Evolutionary conservation across 2,113 vertebrate species (phyloP).

Genomic region (Spheniscus mendiculus): DNA sequence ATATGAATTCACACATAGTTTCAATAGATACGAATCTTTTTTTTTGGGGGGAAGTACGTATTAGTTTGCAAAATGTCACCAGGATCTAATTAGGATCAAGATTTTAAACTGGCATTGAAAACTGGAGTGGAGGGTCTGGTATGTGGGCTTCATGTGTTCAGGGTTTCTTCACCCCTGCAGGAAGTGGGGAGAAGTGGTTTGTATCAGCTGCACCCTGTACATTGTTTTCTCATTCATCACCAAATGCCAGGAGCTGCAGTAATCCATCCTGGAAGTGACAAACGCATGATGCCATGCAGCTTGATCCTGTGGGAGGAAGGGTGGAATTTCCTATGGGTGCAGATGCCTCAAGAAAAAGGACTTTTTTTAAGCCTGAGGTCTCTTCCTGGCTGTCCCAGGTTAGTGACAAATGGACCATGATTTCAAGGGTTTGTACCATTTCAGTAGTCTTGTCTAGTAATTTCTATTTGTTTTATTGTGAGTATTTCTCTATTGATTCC

Average conservation of each 20-base stretch:
- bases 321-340: constrained; percentile 34
- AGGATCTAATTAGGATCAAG: neutral
- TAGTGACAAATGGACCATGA: neutral
- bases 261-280: constrained; percentile 58
- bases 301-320: constrained; percentile 45
- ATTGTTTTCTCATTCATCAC: neutral
- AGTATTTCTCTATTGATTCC: neutral
- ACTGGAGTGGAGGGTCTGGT: neutral
- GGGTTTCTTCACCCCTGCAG: neutral
- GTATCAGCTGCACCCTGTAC: neutral
- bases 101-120: neutral
- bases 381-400: neutral
- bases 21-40: neutral
- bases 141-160: fast-evolving
- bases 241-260: constrained; percentile 4
- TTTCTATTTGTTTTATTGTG: neutral
- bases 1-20: neutral
- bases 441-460: neutral
- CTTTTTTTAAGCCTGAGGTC: neutral
- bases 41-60: neutral
- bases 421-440: neutral
- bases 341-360: neutral
- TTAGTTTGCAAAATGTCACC: neutral
- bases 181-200: constrained; percentile 22
- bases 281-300: neutral